Evolutionary conservation across 37 sponge, comb jelly and placozoan genomes (phyloP).

Genomic region (Spongilla lacustris): DNA sequence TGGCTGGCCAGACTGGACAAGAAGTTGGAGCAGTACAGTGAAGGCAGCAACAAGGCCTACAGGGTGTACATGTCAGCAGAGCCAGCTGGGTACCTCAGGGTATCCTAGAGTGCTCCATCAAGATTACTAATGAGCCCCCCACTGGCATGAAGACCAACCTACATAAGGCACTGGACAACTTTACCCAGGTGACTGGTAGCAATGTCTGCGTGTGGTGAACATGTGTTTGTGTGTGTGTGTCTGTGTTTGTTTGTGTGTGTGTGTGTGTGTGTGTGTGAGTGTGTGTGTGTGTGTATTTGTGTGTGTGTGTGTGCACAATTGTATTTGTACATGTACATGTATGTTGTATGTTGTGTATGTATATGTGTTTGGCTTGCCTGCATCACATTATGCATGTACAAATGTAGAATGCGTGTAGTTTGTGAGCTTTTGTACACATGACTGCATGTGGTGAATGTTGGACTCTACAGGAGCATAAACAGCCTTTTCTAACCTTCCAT

Average conservation of each 20-base stretch:
- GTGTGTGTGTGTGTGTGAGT: too few relatives aligned
- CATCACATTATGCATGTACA: background rate
- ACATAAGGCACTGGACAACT: conserved; percentile 92
- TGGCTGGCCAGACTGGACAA: conserved; percentile 98
- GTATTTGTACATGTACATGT: too few relatives aligned
- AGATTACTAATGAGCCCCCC: conserved; percentile 99
- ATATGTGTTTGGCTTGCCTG: background rate
- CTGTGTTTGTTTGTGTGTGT: too few relatives aligned
- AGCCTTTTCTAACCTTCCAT: background rate
- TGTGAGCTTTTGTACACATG: background rate
- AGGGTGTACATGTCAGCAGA: conserved; percentile 99
- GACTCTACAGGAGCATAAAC: too few relatives aligned
- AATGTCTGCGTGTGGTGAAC: too few relatives aligned
- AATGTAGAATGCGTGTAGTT: background rate
- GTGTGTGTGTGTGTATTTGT: too few relatives aligned
- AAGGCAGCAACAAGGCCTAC: conserved; percentile 79
- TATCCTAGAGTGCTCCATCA: conserved; percentile 93
- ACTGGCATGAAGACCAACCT: conserved; percentile 98
- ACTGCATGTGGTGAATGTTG: too few relatives aligned
- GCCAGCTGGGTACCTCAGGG: conserved; percentile 97
- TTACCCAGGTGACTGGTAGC: conserved; percentile 83
- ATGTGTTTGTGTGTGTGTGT: too few relatives aligned
- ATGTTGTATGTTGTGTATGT: background rate
- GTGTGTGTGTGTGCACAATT: too few relatives aligned
- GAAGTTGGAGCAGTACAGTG: conserved; percentile 91